Conservation (phyloP, 2,797 vertebrate genomes). For the Neostethus bicornis region DNA sequence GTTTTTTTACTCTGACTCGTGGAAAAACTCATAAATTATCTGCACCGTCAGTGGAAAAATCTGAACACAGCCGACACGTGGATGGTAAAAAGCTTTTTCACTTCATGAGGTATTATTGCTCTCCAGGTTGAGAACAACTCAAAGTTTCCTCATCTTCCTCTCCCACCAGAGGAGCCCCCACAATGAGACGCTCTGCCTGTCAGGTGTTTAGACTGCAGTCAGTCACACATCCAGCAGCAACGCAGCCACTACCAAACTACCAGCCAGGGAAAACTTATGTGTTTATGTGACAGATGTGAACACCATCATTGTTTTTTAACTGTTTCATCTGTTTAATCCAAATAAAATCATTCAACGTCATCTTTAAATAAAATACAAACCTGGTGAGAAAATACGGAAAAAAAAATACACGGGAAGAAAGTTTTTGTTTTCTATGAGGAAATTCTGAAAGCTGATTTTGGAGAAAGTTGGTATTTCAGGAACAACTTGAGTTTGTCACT, state of each 20-base stretch:
- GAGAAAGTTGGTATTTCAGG: no score
- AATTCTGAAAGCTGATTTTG: no score
- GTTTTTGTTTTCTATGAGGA: no score
- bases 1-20: neutral
- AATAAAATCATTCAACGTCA: neutral
- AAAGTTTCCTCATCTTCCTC: conserved; percentile 54
- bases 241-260: conserved; percentile 45
- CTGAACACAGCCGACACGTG: neutral
- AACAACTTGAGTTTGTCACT: no score
- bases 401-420: no score
- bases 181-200: conserved; percentile 33
- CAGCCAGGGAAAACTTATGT: conserved; percentile 53
- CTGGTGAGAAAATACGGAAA: no score
- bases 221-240: conserved; percentile 47
- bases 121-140: conserved; percentile 48
- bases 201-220: conserved; percentile 66
- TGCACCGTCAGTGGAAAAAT: conserved; percentile 20
- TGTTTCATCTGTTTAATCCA: conserved; percentile 10
- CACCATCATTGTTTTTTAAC: conserved; percentile 35
- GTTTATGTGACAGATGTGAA: conserved; percentile 48
- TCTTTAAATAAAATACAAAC: no score
- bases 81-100: conserved; percentile 26
- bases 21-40: conserved; percentile 1
- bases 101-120: conserved; percentile 24
- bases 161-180: conserved; percentile 30